Base-by-base conservation (phyloP, 53 echinoderm and acorn worm species). In the Echinometra lucunter region DNA sequence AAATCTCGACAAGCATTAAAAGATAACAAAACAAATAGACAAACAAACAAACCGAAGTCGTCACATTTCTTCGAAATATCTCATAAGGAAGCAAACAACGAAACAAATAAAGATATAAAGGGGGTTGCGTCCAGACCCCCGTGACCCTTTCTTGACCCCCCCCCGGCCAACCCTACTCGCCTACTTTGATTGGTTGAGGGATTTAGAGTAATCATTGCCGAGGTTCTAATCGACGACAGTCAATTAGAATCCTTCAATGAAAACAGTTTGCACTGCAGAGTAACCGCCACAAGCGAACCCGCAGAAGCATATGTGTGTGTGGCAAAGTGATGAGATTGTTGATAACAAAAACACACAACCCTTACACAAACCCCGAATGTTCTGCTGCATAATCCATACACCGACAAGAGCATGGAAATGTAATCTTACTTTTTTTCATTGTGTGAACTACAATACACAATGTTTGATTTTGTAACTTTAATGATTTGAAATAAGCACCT, bases 241-340 rank as follows among this genome's bases (percentile, higher is more conserved):
- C 49, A 45, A n/a, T 85, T 53, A 47, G 28, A 85, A 45, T 25
- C 85, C 27, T 12, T 85, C 85, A 85, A 85, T 85, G 85, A 85
- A 53, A 85, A 85, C 85, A 85, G 30, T 30, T 47, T 85, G 85
- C 12, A 49, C 30, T 85, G 27, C 85, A 53, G 10, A 44, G 40
- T 78, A 32, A 82, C 44, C n/a, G n/a, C n/a, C n/a, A n/a, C 44
- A 18, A 40, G 40, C 44, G 19, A 42, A 81, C 81, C 81, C 44
- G 81, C 44, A 81, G 18, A 21, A 81, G 5, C 4, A 21, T 42
- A 3, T 44, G 23, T 4, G 53, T 53, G 30, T 44, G 25, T 44
- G 81, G 81, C 1, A 81, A 81, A 44, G 81, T 44, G 44, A 81
- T 81, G 25, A 19, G 23, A 81, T 81, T 44, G 81, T 21, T 28